Base-by-base conservation (phyloP, 2,113 vertebrate species). In the Otis tarda region DNA sequence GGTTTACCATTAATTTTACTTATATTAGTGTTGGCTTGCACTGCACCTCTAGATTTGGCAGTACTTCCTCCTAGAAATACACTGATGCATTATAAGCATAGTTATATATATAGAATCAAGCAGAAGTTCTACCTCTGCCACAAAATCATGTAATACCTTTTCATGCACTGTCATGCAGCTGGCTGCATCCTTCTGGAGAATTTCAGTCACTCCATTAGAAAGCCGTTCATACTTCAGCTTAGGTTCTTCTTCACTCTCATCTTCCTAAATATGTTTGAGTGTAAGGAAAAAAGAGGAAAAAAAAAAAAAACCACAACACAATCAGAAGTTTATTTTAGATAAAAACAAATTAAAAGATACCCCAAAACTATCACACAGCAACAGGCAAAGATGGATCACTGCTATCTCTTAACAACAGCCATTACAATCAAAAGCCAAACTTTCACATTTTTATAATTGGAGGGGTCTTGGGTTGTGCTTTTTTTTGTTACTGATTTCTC, bases 101-200 rank as follows among this genome's bases (percentile, higher is more conserved):
- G 35, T 25, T 35, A 92, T 53, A 89, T 37, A 78, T 2, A 61
- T 70, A 79, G 94, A 90, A 78, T 24, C 41, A 71, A 67, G 18
- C 6, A 37, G 16, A 84, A 95, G 47, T 64, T 68, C 49, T 31
- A 8, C 10, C 41, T 87, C 39, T 59, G 39, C 23, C 53, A n/a
- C 45, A 33, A 75, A 87, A 23, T n/a, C 68, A 70, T 2, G 2
- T 10, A 91, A 93, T 98, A 99, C 99, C 99, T 99, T 99, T 97
- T 99, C 99, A 73, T 99, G 99, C 56, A 99, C 99, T 0, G 99
- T 99, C 99, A 99, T 99, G 93, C 99, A 99, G 98, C 99, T 99
- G 93, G 99, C 99, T 41, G 99, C 99, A 95, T 99, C 99, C 65
- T 98, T 99, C 97, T 99, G 99, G 56, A 99, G 99, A 97, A 99